Percentiles rank a stretch among this genome's conserved stretches.
Evolutionary conservation across 2,888 invertebrate species (phyloP).

Genomic region (Portevinia maculata): DNA sequence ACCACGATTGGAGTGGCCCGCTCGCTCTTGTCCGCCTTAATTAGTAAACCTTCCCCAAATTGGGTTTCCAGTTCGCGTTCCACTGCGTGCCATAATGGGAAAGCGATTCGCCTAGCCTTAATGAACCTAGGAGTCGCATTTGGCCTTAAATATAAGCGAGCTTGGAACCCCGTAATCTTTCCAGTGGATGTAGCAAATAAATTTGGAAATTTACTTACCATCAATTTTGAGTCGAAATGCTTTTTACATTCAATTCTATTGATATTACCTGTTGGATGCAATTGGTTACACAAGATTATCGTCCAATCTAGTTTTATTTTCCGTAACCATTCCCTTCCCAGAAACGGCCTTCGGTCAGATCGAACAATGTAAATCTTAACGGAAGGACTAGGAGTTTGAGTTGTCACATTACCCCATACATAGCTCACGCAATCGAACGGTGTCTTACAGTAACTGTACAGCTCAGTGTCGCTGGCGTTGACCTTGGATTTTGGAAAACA

Average conservation of each 20-base stretch:
- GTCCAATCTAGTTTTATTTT: too few relatives aligned
- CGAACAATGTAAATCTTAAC: too few relatives aligned
- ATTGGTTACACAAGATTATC: too few relatives aligned
- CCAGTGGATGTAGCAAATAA: too few relatives aligned
- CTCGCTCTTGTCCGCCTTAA: too few relatives aligned
- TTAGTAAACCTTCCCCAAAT: slow-evolving; percentile 32
- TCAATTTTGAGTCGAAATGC: too few relatives aligned
- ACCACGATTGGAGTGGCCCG: too few relatives aligned
- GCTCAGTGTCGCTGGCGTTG: too few relatives aligned
- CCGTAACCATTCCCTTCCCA: slow-evolving; percentile 66
- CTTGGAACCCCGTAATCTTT: slow-evolving; percentile 45
- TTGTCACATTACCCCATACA: too few relatives aligned
- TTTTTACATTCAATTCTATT: slow-evolving; percentile 61
- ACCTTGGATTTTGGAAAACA: slow-evolving; percentile 33
- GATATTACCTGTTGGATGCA: slow-evolving; percentile 15
- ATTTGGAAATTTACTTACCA: too few relatives aligned
- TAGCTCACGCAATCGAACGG: slow-evolving; percentile 41
- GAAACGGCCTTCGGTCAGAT: slow-evolving; percentile 52
- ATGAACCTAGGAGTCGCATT: slow-evolving; percentile 71
- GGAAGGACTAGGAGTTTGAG: too few relatives aligned
- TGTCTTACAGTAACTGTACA: too few relatives aligned
- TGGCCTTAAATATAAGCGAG: slow-evolving; percentile 69
- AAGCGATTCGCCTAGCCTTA: slow-evolving; percentile 75
- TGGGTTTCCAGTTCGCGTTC: slow-evolving; percentile 68
- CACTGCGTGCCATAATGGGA: slow-evolving; percentile 69